phyloP scores from a whole-genome alignment of 1,140 invertebrate species.

The Laodelphax striatellus region DNA sequence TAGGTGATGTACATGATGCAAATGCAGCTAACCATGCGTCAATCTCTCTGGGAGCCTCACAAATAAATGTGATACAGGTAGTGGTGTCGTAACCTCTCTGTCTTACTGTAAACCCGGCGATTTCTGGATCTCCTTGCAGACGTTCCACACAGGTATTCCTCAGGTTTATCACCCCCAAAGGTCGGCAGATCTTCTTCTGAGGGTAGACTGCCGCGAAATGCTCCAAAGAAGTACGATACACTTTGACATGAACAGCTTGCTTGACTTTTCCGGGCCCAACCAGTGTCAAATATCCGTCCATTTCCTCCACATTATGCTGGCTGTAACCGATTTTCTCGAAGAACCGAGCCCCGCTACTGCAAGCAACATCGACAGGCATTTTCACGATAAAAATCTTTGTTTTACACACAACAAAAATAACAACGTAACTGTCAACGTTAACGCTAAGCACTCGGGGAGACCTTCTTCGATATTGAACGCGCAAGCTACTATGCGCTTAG shows the following conservation, averaged over 20 bases:
- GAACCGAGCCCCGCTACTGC: conserved; percentile 30
- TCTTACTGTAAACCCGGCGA: conserved; percentile 39
- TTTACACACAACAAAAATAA: not conserved
- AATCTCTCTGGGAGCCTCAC: conserved; percentile 42
- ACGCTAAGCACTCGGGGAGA: not conserved
- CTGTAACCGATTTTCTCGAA: conserved; percentile 23
- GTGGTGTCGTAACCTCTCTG: conserved; percentile 49
- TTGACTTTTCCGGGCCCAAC: conserved; percentile 42
- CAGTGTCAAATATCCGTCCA: conserved; percentile 47
- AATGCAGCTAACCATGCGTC: conserved; percentile 50
- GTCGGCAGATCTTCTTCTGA: conserved; percentile 47
- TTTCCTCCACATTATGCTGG: conserved; percentile 44
- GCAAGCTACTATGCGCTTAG: not conserved
- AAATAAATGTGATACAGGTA: conserved; percentile 42
- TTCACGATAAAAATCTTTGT: conserved; percentile 12
- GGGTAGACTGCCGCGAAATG: conserved; percentile 56
- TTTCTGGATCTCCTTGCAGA: conserved; percentile 31
- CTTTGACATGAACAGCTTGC: conserved; percentile 48
- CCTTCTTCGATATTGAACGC: not conserved
- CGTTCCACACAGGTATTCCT: conserved; percentile 44
- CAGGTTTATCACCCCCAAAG: conserved; percentile 48
- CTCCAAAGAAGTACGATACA: conserved; percentile 50
- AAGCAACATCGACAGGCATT: conserved; percentile 36
- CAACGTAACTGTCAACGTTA: not conserved
- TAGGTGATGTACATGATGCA: conserved; percentile 38